Evolutionary conservation across 92 coral and sea anemone species (phyloP).

Genomic region (Phenganax stokvisi): DNA sequence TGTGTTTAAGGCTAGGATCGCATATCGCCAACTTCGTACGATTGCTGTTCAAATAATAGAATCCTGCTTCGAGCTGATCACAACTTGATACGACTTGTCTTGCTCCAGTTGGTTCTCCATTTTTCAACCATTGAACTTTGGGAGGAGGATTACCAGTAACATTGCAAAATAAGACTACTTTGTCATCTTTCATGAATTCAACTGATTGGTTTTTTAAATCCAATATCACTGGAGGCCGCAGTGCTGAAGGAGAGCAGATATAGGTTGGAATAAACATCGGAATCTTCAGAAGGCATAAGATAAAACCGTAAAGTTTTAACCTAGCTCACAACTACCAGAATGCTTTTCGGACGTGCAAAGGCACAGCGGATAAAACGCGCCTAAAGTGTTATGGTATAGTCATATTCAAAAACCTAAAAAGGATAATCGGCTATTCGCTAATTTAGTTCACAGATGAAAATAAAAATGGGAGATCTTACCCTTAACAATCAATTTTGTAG

Average conservation of each 20-base stretch:
- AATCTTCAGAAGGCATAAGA: neutral
- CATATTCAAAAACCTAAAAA: too few relatives aligned
- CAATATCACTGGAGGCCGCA: constrained; percentile 19
- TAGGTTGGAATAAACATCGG: neutral
- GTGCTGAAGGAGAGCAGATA: constrained; percentile 5
- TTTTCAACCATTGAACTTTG: constrained; percentile 48
- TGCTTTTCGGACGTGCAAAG: too few relatives aligned
- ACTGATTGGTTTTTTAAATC: constrained; percentile 12
- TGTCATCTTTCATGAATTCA: neutral
- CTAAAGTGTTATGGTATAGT: too few relatives aligned
- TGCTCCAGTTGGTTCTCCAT: constrained; percentile 7
- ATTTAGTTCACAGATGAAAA: too few relatives aligned
- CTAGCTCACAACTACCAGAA: too few relatives aligned
- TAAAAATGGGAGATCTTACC: neutral
- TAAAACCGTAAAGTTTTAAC: too few relatives aligned
- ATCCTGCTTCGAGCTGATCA: neutral
- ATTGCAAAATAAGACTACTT: constrained; percentile 59
- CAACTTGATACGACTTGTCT: neutral
- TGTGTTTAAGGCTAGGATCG: constrained; percentile 23
- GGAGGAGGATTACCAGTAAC: constrained; percentile 71
- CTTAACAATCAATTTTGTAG: constrained; percentile 11
- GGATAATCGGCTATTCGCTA: too few relatives aligned
- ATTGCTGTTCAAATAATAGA: neutral
- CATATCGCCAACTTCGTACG: constrained; percentile 19
- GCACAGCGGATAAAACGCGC: too few relatives aligned